Evolutionary conservation across 2,797 vertebrate genomes (phyloP), one percentile per base, ranked within the genome.

Genomic region (Synaphobranchus kaupii): DNA sequence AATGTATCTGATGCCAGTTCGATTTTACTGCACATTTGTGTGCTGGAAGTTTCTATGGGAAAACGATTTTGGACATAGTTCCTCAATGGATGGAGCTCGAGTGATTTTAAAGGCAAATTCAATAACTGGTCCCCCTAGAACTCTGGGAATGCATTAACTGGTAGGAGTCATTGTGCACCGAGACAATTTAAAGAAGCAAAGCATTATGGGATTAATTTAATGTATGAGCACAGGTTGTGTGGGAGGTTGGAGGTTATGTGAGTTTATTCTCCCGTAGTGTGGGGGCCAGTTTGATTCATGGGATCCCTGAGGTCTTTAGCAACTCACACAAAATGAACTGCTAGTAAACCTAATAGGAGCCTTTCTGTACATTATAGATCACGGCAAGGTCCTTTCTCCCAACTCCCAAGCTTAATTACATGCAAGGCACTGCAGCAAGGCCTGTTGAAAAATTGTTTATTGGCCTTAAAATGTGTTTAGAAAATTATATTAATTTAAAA

Each of bases 91-190:
- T 52, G 52, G 47, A 85, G 10, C 66, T 31, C 52, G 4, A 31
- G 28, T 25, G 71, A 76, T 31, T 76, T n/a, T 50, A 17, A 20
- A 0, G 73, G 39, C 58, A 60, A 47, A 39, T 39, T 76, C 31
- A 39, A 44, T 86, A 86, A 89, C 71, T 89, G 90, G 89, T 88
- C 91, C 83, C 89, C 86, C 39, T 85, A 85, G 84, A 88, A 86
- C 82, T 60, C 78, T 58, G 76, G 85, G 84, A 58, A 28, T 25
- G 13, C 31, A 89, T 91, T 91, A 90, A 86, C 90, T 88, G 84
- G 87, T 85, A 56, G 85, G 54, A 89, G 81, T 66, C 84, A 90
- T 91, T 90, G 90, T 90, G 89, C 88, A 12, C 31, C 71, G 15
- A 17, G 71, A 39, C 34, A 86, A 88, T 90, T 89, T 89, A 31